Conservation (phyloP, 2,888 invertebrate genomes). For the Drosophila meridionalis region DNA sequence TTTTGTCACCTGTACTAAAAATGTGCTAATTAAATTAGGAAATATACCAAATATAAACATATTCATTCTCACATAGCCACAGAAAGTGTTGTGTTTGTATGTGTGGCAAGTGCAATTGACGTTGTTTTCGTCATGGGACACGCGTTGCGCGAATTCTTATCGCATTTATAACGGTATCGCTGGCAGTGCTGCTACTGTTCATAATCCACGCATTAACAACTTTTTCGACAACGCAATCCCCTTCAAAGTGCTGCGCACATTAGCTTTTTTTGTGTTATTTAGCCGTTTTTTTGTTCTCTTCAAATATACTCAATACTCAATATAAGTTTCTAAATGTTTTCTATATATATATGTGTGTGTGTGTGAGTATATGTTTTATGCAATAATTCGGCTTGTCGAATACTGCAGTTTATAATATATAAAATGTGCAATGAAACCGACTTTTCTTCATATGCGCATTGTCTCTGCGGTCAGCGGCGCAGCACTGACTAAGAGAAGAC, state of each 20-base stretch:
- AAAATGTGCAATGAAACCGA: background rate
- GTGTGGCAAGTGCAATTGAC: constrained; percentile 27
- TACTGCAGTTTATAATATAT: constrained; percentile 1
- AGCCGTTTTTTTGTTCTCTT: background rate
- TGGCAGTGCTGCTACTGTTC: constrained; percentile 38
- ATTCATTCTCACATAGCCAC: background rate
- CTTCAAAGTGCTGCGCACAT: constrained; percentile 17
- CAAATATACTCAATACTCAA: background rate
- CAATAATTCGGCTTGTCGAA: constrained; percentile 10
- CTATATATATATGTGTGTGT: background rate
- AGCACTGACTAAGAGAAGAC: constrained; percentile 1
- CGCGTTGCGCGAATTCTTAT: constrained; percentile 51
- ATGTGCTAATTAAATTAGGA: constrained; percentile 51
- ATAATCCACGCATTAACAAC: constrained; percentile 57
- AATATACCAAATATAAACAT: constrained; percentile 24
- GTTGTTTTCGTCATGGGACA: constrained; percentile 46
- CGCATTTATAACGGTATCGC: constrained; percentile 37
- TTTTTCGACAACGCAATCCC: constrained; percentile 27
- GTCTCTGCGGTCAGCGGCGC: constrained; percentile 9
- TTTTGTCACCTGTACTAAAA: constrained; percentile 16
- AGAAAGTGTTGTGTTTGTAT: background rate
- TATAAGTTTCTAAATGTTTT: background rate
- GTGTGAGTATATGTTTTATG: background rate
- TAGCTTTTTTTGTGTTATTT: constrained; percentile 3
- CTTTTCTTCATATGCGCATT: constrained; percentile 11